Evolutionary conservation across 2,797 vertebrate genomes (phyloP).

Genomic region (Pipistrellus pipistrellus): DNA sequence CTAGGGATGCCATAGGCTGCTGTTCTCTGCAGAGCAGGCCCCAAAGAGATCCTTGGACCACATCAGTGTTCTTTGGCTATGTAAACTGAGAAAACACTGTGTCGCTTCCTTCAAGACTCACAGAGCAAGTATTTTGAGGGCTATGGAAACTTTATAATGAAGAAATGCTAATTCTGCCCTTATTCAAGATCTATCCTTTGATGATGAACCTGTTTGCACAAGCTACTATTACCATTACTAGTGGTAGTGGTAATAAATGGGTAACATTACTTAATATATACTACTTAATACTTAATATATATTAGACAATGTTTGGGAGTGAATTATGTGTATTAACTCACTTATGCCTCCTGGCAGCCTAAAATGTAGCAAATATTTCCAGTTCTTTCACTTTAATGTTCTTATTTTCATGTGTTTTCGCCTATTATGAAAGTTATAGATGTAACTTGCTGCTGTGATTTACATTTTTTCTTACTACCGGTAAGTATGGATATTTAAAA

Average conservation of each 20-base stretch:
- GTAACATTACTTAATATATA: neutral
- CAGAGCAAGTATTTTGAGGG: neutral
- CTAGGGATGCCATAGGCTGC: neutral
- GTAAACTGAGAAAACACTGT: neutral
- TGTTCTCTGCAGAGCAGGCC: neutral
- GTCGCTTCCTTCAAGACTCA: neutral
- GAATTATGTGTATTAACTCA: neutral
- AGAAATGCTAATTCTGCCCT: neutral
- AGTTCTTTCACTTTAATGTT: neutral
- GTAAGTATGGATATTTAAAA: neutral
- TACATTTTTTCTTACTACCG: neutral
- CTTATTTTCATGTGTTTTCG: neutral
- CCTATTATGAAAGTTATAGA: neutral
- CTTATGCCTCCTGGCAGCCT: neutral
- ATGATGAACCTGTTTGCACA: neutral
- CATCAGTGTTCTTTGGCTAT: neutral
- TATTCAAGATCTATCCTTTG: conserved; percentile 14
- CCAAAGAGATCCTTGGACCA: neutral
- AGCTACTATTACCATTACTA: neutral
- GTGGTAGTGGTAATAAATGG: neutral
- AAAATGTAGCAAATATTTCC: conserved; percentile 1
- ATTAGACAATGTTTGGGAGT: neutral
- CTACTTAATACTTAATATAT: neutral
- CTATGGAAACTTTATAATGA: neutral
- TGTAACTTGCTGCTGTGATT: neutral